Conservation (phyloP, 2,113 vertebrate genomes). For the Xenus cinereus region DNA sequence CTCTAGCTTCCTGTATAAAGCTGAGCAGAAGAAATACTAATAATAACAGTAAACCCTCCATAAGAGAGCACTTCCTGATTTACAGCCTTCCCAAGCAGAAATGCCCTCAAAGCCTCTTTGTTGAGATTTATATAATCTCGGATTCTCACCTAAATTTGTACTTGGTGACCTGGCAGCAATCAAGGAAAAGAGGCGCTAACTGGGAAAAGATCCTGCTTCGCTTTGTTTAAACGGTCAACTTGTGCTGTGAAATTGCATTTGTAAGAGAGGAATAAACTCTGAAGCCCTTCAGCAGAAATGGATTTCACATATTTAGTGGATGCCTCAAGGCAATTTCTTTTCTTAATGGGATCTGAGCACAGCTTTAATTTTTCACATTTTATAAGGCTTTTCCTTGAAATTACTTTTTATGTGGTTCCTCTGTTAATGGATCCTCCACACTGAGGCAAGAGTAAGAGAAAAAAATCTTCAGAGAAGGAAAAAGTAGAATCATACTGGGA, state of each 20-base stretch:
- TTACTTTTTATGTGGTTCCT: conserved; percentile 63
- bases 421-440: conserved; percentile 52
- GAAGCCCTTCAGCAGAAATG: conserved; percentile 59
- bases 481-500: conserved; percentile 4
- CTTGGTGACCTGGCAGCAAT: conserved; percentile 37
- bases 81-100: not conserved
- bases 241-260: conserved; percentile 60
- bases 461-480: conserved; percentile 5
- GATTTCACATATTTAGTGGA: conserved; percentile 69
- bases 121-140: conserved; percentile 38
- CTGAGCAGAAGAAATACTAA: not conserved
- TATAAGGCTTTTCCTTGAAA: conserved; percentile 60
- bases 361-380: conserved; percentile 71
- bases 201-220: conserved; percentile 9
- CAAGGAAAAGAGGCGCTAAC: conserved; percentile 15
- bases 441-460: conserved; percentile 2
- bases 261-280: conserved; percentile 64
- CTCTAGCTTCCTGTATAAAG: not conserved
- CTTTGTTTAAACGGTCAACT: conserved; percentile 56
- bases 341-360: conserved; percentile 53
- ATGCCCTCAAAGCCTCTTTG: conserved; percentile 3
- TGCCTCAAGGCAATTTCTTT: conserved; percentile 70
- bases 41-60: conserved; percentile 5
- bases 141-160: conserved; percentile 51
- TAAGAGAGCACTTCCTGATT: not conserved